Evolutionary conservation across 2,797 vertebrate genomes (phyloP).

Genomic region (Platyrinchus mystaceus): DNA sequence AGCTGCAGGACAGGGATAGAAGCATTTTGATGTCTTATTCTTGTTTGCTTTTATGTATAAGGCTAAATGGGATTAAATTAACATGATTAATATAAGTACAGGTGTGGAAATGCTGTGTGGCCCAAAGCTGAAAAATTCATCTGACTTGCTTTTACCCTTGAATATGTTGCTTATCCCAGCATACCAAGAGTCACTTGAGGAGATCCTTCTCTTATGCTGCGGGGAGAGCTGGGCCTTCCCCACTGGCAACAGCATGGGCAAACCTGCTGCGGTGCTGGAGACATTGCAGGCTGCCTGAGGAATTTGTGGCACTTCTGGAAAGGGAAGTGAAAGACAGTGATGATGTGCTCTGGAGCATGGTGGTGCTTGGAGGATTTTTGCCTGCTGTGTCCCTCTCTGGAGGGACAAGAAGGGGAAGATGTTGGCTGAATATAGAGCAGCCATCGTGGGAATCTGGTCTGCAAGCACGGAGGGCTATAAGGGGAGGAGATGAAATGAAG

Average conservation of each 20-base stretch:
- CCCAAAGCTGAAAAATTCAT: not conserved
- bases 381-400: not conserved
- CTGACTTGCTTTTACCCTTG: not conserved
- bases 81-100: not conserved
- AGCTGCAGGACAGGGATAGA: not conserved
- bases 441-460: not conserved
- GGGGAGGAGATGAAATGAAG: not conserved
- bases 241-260: not conserved
- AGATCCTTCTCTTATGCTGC: not conserved
- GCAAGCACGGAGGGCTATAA: not conserved
- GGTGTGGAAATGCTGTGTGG: not conserved
- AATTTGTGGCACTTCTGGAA: not conserved
- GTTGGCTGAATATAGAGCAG: not conserved
- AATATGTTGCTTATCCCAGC: not conserved
- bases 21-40: not conserved
- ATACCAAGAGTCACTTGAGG: not conserved
- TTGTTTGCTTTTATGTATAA: not conserved
- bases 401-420: not conserved
- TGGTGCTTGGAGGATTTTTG: not conserved
- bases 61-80: constrained; percentile 25
- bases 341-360: not conserved
- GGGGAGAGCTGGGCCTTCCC: not conserved
- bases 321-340: not conserved
- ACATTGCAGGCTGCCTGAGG: not conserved
- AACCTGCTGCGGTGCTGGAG: not conserved